These are phyloP conservation scores for Anoplopoma fimbria DNA, from an alignment of 2,113 vertebrate species.

Conservation along the genomic window DNA sequence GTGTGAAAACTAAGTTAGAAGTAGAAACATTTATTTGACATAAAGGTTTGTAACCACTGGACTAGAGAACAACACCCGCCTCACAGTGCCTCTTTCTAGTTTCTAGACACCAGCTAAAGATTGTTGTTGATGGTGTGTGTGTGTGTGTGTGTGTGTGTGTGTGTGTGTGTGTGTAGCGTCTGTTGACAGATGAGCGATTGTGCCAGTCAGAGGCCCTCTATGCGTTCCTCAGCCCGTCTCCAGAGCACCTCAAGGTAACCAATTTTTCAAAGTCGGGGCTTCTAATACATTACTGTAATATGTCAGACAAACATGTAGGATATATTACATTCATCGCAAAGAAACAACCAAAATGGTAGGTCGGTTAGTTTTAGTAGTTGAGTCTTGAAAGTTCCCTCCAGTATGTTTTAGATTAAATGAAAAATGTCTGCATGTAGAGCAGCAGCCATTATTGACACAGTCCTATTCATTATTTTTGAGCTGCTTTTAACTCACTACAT, in stretches of 20 bases:
- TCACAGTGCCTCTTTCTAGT: not conserved
- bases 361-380: too few relatives aligned
- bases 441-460: not conserved
- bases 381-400: not conserved
- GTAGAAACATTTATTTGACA: not conserved
- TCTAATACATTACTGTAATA: not conserved
- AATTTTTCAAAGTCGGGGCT: not conserved
- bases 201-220: conserved; percentile 99
- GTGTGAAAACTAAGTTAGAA: not conserved
- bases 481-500: not conserved
- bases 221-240: conserved; percentile 96
- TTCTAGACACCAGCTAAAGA: too few relatives aligned
- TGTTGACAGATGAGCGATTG: conserved; percentile 94
- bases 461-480: not conserved
- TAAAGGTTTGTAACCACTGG: too few relatives aligned
- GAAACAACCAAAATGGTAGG: not conserved
- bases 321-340: not conserved
- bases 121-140: too few relatives aligned
- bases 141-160: not conserved
- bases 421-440: not conserved
- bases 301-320: not conserved
- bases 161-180: conserved; percentile 82
- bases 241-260: conserved; percentile 88
- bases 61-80: not conserved
- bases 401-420: not conserved